Conservation (phyloP, 2,888 invertebrate genomes). For the Nomada ruficornis region DNA sequence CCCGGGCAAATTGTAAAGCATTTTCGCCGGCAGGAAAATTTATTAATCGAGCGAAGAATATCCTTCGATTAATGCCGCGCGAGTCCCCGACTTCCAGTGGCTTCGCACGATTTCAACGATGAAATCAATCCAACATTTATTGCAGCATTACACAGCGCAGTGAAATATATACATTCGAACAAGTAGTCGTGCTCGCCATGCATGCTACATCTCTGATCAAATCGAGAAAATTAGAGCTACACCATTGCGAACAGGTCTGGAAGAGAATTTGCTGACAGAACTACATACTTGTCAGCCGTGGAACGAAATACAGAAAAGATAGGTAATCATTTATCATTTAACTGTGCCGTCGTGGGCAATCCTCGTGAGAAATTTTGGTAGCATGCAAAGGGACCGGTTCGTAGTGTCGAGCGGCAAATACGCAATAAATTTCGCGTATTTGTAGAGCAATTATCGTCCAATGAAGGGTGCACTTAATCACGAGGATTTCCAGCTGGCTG, state of each 20-base stretch:
- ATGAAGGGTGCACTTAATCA: constrained; percentile 56
- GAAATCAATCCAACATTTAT: neutral
- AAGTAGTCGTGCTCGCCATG: neutral
- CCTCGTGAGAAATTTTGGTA: neutral
- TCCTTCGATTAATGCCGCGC: constrained; percentile 11
- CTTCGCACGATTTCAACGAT: too few relatives aligned
- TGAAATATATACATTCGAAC: neutral
- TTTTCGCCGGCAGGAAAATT: constrained; percentile 10
- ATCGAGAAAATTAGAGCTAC: neutral
- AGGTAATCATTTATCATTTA: constrained; percentile 6
- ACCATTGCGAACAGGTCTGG: too few relatives aligned
- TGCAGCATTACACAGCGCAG: neutral
- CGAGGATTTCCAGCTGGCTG: constrained; percentile 39
- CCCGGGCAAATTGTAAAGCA: constrained; percentile 13
- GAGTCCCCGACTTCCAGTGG: too few relatives aligned
- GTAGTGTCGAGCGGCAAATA: neutral
- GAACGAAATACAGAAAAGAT: neutral
- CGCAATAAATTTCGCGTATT: constrained; percentile 49
- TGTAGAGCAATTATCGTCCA: constrained; percentile 62
- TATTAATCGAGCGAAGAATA: constrained; percentile 16
- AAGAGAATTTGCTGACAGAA: neutral
- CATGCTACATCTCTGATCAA: neutral
- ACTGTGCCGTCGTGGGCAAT: neutral
- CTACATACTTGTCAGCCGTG: neutral
- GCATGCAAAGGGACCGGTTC: neutral